Evolutionary conservation across 2,888 invertebrate species (phyloP).

Genomic region (Blastobasis lacticolella): DNA sequence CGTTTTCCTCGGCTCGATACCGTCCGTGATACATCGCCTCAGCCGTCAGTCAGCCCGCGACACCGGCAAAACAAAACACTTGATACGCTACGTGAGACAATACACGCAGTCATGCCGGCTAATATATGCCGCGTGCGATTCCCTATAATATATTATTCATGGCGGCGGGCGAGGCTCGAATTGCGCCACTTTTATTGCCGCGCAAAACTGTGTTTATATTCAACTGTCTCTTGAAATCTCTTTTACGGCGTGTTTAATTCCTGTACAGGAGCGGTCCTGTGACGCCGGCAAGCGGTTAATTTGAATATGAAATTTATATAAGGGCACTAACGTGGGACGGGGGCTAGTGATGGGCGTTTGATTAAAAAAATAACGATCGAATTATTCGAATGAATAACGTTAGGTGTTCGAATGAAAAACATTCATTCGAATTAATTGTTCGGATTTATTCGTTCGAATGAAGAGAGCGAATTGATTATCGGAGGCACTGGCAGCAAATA

Average conservation of each 20-base stretch:
- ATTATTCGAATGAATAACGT: too few species aligned
- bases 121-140: conserved; percentile 6
- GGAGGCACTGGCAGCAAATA: too few species aligned
- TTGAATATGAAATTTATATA: not conserved
- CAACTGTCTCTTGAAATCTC: conserved; percentile 16
- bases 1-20: not conserved
- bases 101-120: not conserved
- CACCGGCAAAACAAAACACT: not conserved
- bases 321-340: too few species aligned
- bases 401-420: too few species aligned
- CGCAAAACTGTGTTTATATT: conserved; percentile 28
- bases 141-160: conserved; percentile 24
- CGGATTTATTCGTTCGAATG: too few species aligned
- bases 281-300: not conserved
- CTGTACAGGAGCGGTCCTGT: not conserved
- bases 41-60: not conserved
- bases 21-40: not conserved
- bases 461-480: too few species aligned
- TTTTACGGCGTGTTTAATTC: conserved; percentile 19
- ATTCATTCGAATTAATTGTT: too few species aligned
- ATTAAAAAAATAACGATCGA: too few species aligned
- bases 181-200: conserved; percentile 24
- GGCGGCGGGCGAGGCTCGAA: conserved; percentile 12
- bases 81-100: too few species aligned
- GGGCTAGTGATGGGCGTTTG: too few species aligned